These are phyloP conservation scores for Helostoma temminkii DNA, from an alignment of 2,797 vertebrate genomes.

Conservation along the genomic window DNA sequence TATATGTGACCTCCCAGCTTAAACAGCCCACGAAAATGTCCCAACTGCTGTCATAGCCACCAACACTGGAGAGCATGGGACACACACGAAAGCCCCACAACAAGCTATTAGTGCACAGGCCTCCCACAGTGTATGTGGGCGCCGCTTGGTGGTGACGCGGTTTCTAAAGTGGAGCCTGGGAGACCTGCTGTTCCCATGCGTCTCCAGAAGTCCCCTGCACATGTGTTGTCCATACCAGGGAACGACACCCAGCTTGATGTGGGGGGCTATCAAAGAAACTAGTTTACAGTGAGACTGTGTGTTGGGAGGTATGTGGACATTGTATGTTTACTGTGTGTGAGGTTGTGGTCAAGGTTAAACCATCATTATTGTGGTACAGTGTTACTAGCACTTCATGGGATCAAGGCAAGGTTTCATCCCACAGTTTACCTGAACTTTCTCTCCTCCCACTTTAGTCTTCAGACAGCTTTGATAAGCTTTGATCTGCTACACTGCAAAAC, in stretches of 20 bases:
- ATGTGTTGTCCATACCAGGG: constrained; percentile 86
- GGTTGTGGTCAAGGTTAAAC: constrained; percentile 64
- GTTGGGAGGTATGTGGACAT: constrained; percentile 58
- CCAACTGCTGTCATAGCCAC: constrained; percentile 74
- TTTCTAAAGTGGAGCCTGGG: constrained; percentile 57
- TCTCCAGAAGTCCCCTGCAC: constrained; percentile 82
- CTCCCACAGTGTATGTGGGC: constrained; percentile 68
- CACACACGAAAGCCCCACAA: constrained; percentile 76
- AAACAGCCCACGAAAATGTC: constrained; percentile 66
- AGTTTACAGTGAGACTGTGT: constrained; percentile 68
- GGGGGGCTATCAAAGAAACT: constrained; percentile 78
- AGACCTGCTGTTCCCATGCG: constrained; percentile 61
- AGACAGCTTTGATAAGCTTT: constrained; percentile 65
- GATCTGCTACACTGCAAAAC: constrained; percentile 59
- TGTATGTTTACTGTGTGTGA: constrained; percentile 69
- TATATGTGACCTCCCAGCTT: constrained; percentile 81
- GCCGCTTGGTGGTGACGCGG: constrained; percentile 58
- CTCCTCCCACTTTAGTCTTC: constrained; percentile 50
- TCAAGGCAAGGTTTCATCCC: constrained; percentile 73
- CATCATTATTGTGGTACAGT: constrained; percentile 60
- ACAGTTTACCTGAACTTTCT: constrained; percentile 70
- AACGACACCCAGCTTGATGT: constrained; percentile 75
- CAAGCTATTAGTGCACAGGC: constrained; percentile 60
- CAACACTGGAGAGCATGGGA: constrained; percentile 77
- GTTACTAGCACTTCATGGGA: constrained; percentile 58